Evolutionary conservation across 2,113 vertebrate species (phyloP), one percentile per base, ranked within the genome.

Genomic region (Eubucco bourcierii): DNA sequence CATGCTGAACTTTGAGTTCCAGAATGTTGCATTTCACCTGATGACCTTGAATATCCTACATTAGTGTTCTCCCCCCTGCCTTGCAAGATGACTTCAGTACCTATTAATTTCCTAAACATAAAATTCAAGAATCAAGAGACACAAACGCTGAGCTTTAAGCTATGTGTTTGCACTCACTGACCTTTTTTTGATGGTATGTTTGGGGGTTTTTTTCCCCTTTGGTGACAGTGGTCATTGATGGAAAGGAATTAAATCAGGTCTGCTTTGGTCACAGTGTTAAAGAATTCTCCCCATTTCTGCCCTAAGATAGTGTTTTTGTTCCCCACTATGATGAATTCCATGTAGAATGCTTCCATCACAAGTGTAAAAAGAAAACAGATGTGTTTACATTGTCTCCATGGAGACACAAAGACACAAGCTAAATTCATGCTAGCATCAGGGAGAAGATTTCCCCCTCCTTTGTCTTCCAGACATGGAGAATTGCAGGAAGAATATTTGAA

Each of bases 321-420:
- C 89, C 66, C 27, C 3, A 5, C 63, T 81, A 19, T 52, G 83
- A 86, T 75, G 58, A 85, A 84, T 92, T 88, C 93, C 55, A 25
- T 81, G 55, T 90, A 59, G 95, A 93, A 80, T 31, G 33, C 71
- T 80, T 80, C 89, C 76, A 83, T 87, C 55, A 60, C 64, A 58
- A 77, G 63, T 10, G 4, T 31, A 74, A 92, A 91, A 90, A 94
- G 83, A 83, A 94, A 97, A 86, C 96, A 98, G 96, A 97, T 97
- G 96, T 96, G 96, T 96, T 88, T 97, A 91, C 84, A 18, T 18
- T 70, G 93, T 98, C 88, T 96, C 97, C 96, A 97, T 97, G 97
- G 97, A 97, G 93, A 98, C 88, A 89, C 63, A 85, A 89, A 81
- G 91, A 70, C 95, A 76, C 64, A 94, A 89, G 75, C 52, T 89